These are phyloP conservation scores for Antheraea assamensis DNA, from an alignment of 2,888 invertebrate genomes.

Conservation along the genomic window DNA sequence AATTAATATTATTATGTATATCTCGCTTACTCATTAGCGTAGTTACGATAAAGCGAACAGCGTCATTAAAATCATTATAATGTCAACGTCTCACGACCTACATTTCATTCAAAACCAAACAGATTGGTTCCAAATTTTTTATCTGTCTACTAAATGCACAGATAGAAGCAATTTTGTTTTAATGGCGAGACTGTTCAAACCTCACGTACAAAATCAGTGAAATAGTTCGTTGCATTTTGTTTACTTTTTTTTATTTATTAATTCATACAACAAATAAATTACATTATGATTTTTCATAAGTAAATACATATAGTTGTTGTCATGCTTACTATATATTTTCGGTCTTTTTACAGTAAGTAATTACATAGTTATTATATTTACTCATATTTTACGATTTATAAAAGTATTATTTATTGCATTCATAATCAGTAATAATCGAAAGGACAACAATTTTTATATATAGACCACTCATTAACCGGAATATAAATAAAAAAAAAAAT, in stretches of 20 bases:
- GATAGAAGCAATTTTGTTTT: not conserved
- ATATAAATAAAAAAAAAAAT: too few species aligned
- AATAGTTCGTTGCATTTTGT: not conserved
- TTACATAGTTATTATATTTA: too few species aligned
- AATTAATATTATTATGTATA: not conserved
- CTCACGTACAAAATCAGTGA: not conserved
- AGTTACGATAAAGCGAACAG: not conserved
- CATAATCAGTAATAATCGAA: too few species aligned
- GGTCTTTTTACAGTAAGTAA: too few species aligned
- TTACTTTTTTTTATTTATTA: not conserved
- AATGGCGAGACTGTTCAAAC: not conserved
- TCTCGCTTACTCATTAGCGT: not conserved
- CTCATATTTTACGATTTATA: too few species aligned
- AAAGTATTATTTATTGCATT: too few species aligned
- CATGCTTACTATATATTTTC: too few species aligned
- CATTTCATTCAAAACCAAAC: not conserved
- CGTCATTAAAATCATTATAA: not conserved
- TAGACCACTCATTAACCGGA: too few species aligned
- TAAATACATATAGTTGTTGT: too few species aligned
- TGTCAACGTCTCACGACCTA: not conserved
- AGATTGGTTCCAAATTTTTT: not conserved
- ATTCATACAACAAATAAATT: not conserved
- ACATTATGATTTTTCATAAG: too few species aligned
- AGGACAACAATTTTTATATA: too few species aligned
- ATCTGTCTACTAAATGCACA: not conserved